Conservation (phyloP, 2,888 invertebrate genomes). For the Deroplatys truncata region DNA sequence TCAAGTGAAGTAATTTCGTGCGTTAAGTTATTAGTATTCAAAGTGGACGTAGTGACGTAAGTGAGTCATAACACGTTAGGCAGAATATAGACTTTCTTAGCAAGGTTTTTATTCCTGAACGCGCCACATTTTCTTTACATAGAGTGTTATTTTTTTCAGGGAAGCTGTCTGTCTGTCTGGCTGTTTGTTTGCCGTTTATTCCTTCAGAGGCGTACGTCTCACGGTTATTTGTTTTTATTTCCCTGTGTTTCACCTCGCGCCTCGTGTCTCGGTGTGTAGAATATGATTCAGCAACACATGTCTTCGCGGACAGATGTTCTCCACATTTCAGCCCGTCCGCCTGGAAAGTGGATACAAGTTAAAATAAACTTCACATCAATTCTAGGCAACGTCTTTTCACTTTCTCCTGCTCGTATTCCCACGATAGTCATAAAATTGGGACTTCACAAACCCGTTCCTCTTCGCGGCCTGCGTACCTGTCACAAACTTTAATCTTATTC, state of each 20-base stretch:
- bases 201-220: not conserved
- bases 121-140: no score
- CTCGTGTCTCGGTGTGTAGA: not conserved
- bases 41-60: no score
- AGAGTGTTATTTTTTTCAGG: no score
- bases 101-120: not conserved
- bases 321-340: not conserved
- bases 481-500: not conserved
- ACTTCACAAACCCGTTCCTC: not conserved
- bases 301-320: not conserved
- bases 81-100: no score
- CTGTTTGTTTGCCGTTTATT: not conserved
- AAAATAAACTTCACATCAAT: not conserved
- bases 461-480: not conserved
- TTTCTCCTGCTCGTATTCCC: not conserved
- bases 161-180: not conserved
- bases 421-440: not conserved
- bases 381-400: not conserved
- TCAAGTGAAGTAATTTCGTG: no score
- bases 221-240: not conserved
- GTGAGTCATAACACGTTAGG: no score
- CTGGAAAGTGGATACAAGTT: not conserved
- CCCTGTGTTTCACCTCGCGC: not conserved
- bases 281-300: not conserved
- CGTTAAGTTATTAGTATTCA: no score